Evolutionary conservation across 1,140 invertebrate genomes (phyloP).

Genomic region (Calliphora vicina): DNA sequence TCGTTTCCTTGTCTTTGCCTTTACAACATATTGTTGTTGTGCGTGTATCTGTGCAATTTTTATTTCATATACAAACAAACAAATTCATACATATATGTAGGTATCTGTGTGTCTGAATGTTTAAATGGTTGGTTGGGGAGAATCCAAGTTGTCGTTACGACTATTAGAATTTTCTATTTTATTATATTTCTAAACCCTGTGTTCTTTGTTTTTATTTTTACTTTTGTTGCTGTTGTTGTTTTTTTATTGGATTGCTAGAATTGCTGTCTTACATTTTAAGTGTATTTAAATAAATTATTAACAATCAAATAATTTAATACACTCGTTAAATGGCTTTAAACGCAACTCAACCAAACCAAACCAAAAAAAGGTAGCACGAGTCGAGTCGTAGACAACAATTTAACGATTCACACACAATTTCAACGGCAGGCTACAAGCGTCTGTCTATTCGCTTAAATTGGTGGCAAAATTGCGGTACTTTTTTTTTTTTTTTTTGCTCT

Average conservation of each 20-base stretch:
- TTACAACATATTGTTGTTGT: neutral
- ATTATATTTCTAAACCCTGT: neutral
- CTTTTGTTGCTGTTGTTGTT: neutral
- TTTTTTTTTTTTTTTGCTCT: too few species aligned
- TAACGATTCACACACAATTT: neutral
- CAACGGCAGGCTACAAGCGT: neutral
- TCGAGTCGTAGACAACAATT: neutral
- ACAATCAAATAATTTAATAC: slow-evolving; percentile 20
- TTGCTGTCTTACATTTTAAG: slow-evolving; percentile 12
- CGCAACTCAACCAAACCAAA: neutral
- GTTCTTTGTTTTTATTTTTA: neutral
- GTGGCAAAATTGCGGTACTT: too few species aligned
- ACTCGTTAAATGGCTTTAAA: neutral
- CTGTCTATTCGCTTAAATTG: too few species aligned
- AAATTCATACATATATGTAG: too few species aligned
- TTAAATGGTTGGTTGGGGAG: neutral
- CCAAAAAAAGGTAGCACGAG: neutral
- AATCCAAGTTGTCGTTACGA: slow-evolving; percentile 26
- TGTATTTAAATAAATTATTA: slow-evolving; percentile 33
- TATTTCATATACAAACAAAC: neutral
- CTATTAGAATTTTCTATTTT: slow-evolving; percentile 33
- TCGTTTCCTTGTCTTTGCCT: neutral
- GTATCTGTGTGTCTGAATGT: neutral
- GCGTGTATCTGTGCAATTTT: neutral
- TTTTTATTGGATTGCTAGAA: slow-evolving; percentile 12